Percentiles rank a stretch among this genome's conserved stretches.
Conservation (phyloP, 2,113 vertebrate species). For the Zosterops japonicus region DNA sequence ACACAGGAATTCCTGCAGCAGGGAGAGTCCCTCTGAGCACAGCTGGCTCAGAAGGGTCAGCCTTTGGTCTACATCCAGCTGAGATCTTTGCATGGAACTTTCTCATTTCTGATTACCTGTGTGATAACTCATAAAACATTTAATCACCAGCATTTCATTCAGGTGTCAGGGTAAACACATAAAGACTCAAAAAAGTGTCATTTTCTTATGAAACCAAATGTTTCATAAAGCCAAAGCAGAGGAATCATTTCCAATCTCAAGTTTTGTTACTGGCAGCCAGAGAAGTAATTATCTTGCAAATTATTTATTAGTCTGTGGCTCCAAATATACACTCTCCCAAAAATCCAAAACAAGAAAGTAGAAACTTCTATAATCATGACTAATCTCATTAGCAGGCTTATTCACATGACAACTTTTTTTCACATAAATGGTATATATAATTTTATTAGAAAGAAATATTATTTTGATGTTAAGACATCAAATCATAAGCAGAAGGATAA, state of each 20-base stretch:
- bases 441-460: conserved; percentile 57
- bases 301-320: conserved; percentile 17
- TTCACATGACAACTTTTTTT: conserved; percentile 21
- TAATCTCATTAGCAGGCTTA: neutral
- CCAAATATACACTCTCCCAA: neutral
- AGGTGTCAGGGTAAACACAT: neutral
- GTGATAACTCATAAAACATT: neutral
- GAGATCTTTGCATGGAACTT: neutral
- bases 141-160: neutral
- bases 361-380: neutral
- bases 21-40: neutral
- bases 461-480: conserved; percentile 56
- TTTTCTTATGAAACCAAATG: neutral
- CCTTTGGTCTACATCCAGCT: neutral
- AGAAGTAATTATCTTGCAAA: neutral
- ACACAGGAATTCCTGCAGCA: neutral
- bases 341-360: neutral
- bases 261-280: neutral
- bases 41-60: neutral
- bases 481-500: conserved; percentile 46
- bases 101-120: neutral
- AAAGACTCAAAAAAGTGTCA: neutral
- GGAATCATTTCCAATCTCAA: neutral
- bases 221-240: neutral
- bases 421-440: conserved; percentile 37